Evolutionary conservation across 2,888 invertebrate genomes (phyloP), one percentile per base, ranked within the genome.

Genomic region (Noctua comes): DNA sequence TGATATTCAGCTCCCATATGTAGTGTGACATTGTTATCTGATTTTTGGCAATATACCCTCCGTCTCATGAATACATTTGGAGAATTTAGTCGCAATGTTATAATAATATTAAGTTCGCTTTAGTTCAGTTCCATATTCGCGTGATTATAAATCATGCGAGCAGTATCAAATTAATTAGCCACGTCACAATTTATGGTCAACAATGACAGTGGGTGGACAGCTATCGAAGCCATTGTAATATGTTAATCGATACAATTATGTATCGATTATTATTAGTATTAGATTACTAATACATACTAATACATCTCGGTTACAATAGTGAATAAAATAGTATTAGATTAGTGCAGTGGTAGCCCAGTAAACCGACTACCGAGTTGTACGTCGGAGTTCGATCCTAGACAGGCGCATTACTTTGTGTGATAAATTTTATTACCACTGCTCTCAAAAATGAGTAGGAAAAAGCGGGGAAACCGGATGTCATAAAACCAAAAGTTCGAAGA

Each of bases 191-290:
- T 46, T 75, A 73, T 68, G 69, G 75, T 64, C 36, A 78, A 59
- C 79, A 78, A 78, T 84, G 64, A 36, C 46, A 57, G 66, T 79
- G 62, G 75, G 75, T 62, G 77, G 78, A 69, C 78, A 76, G 36
- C 31, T 40, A 73, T 68, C 65, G 5, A 71, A 74, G 72, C 36
- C 31, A 77, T 59, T 70, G 24, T 36, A 76, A 59, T 77, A 80
- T 80, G 75, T 66, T 77, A 77, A 87, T 80, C 80, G 73, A 69
- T 76, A 65, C 40, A 64, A 51, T 80, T 71, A 78, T 51, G 21
- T 21, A 8, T 62, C 21, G 18, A 46, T 76, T 73, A 16, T 43
- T n/a, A 66, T 66, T n/a, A 43, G 24, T 8, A 16, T n/a, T 54
- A 54, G 6, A 59, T 13, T 27, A 16, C 43, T 13, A 43, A 68